Conservation (phyloP, 37 sponge, comb jelly and placozoan genomes). For the Chondrosia reniformis region DNA sequence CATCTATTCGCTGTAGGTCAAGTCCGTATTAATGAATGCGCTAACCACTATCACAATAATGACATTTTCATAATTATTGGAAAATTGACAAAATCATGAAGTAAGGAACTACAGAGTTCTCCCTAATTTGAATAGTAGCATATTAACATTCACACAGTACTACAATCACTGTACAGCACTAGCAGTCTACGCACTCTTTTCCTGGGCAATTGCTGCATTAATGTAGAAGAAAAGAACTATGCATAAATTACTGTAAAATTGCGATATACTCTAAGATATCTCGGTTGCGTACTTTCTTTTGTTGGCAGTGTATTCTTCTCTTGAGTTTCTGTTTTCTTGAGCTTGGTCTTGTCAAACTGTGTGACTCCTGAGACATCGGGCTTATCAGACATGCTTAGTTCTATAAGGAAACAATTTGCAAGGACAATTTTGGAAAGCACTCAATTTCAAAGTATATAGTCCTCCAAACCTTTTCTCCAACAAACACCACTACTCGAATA, state of each 20-base stretch:
- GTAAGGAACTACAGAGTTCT: neutral
- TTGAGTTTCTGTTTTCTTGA: constrained; percentile 77
- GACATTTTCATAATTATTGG: neutral
- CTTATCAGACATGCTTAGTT: constrained; percentile 71
- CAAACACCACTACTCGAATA: too few relatives aligned
- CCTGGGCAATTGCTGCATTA: constrained; percentile 69
- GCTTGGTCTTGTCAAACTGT: constrained; percentile 74
- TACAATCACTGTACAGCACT: neutral
- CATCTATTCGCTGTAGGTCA: too few relatives aligned
- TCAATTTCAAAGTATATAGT: too few relatives aligned
- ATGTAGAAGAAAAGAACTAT: constrained; percentile 10
- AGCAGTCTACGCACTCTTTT: constrained; percentile 34
- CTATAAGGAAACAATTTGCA: too few relatives aligned
- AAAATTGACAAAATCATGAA: neutral
- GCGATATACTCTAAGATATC: neutral
- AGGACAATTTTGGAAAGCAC: too few relatives aligned
- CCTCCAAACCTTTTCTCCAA: too few relatives aligned
- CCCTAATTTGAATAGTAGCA: too few relatives aligned
- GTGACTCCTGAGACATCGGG: constrained; percentile 77
- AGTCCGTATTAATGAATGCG: too few relatives aligned
- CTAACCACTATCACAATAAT: neutral
- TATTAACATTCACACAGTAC: too few relatives aligned
- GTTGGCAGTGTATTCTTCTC: constrained; percentile 91
- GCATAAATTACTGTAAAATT: neutral
- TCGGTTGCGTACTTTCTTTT: constrained; percentile 66